Conservation (phyloP, 2,797 vertebrate genomes). For the Brotula barbata region DNA sequence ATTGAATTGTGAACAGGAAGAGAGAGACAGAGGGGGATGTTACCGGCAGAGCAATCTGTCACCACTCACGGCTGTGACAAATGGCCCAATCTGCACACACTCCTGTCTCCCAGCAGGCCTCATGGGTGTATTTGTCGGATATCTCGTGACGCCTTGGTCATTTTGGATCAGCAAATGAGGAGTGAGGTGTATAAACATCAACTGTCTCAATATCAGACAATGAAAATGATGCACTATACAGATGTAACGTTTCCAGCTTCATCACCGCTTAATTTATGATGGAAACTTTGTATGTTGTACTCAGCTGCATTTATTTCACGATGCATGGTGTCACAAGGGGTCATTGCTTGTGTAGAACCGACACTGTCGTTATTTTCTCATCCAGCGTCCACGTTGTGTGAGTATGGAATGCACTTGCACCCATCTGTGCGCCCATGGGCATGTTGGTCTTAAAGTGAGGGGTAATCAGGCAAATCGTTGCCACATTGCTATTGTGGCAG, state of each 20-base stretch:
- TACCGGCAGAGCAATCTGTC: constrained; percentile 67
- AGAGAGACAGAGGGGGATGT: constrained; percentile 44
- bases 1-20: constrained; percentile 42
- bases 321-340: too few species aligned
- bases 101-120: constrained; percentile 35
- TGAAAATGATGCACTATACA: neutral
- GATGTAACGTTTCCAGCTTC: neutral
- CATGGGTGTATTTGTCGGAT: constrained; percentile 31
- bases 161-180: constrained; percentile 11
- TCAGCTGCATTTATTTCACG: too few species aligned
- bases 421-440: too few species aligned
- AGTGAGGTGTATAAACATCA: constrained; percentile 6
- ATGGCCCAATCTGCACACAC: constrained; percentile 63
- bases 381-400: too few species aligned
- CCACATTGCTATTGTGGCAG: too few species aligned
- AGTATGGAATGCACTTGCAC: too few species aligned
- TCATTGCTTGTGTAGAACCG: too few species aligned
- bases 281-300: too few species aligned
- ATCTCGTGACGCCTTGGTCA: constrained; percentile 16
- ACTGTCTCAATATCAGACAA: constrained; percentile 2
- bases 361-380: too few species aligned
- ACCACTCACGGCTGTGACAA: constrained; percentile 65
- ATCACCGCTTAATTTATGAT: too few species aligned
- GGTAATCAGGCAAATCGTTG: too few species aligned
- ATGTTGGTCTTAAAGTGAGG: too few species aligned